These are phyloP conservation scores for Drosophila falleni DNA, from an alignment of 2,888 invertebrate species.

Conservation along the genomic window DNA sequence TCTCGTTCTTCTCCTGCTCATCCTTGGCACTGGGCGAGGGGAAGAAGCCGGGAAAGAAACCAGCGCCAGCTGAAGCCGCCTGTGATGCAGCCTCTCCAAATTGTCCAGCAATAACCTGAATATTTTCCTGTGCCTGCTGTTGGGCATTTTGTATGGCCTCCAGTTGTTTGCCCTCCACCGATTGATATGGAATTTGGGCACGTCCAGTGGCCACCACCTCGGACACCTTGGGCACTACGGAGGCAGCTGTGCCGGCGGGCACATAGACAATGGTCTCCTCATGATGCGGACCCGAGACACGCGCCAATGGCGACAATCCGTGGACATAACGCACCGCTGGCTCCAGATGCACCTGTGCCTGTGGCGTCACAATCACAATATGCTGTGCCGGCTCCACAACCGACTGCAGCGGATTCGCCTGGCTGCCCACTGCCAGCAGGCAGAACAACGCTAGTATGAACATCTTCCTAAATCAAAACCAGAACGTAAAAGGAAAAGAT, in stretches of 20 bases:
- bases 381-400: constrained; percentile 76
- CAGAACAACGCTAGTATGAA: constrained; percentile 75
- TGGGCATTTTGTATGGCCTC: constrained; percentile 65
- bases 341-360: constrained; percentile 84
- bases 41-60: constrained; percentile 71
- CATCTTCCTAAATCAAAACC: constrained; percentile 56
- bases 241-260: constrained; percentile 77
- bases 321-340: constrained; percentile 82
- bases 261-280: constrained; percentile 84
- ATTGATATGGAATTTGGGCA: constrained; percentile 33
- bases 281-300: constrained; percentile 78
- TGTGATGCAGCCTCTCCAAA: constrained; percentile 70
- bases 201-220: constrained; percentile 64
- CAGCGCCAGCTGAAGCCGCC: constrained; percentile 69
- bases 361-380: constrained; percentile 84
- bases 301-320: constrained; percentile 82
- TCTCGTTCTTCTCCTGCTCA: constrained; percentile 69
- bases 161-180: constrained; percentile 63
- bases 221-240: constrained; percentile 58
- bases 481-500: background rate
- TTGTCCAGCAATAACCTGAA: constrained; percentile 65
- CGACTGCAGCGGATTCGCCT: constrained; percentile 69
- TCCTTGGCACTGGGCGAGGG: constrained; percentile 48
- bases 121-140: constrained; percentile 62
- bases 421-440: constrained; percentile 70